Base-by-base conservation (phyloP, 2,113 vertebrate species). In the Dermatemys mawii region DNA sequence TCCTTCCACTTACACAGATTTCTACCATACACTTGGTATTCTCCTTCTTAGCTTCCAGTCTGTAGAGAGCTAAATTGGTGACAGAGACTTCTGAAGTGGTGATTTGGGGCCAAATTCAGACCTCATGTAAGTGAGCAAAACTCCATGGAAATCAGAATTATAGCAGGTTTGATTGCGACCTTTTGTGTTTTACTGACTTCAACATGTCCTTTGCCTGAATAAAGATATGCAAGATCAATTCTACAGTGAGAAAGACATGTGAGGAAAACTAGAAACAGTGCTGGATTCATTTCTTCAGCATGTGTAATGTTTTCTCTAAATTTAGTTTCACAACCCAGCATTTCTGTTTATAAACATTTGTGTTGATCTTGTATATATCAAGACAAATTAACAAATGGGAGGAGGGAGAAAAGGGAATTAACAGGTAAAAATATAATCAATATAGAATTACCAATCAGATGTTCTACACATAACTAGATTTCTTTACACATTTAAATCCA, bases 311-410 rank as follows among this genome's bases (percentile, higher is more conserved):
- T 97, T 97, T 91, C 91, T 97, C 95, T 73, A 89, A 95, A 97
- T 94, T 96, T 94, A 84, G 89, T 97, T 96, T 95, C 97, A 96
- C 96, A 97, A 97, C 84, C 82, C 92, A 95, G 84, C 94, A 41
- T 96, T 95, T 96, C 89, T 94, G 96, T 97, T 93, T 93, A 94
- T 97, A 97, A 97, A 97, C 95, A 95, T 93, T 96, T 95, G 84
- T 93, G 93, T 86, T 92, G 83, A 89, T 95, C 92, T 93, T 87
- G 79, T 5, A 11, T 3, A 11, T 50, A 93, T 78, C 81, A 76
- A 79, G 27, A 19, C 22, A 8, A n/a, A 95, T 76, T 85, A 63
- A 83, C 41, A 91, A 81, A 12, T 11, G 9, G 19, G n/a, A 3
- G 90, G 81, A 70, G 75, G 51, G 11, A 32, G 7, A 86, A 94